Base-by-base conservation (phyloP, 2,888 invertebrate genomes). In the Linnaemya vulpina region DNA sequence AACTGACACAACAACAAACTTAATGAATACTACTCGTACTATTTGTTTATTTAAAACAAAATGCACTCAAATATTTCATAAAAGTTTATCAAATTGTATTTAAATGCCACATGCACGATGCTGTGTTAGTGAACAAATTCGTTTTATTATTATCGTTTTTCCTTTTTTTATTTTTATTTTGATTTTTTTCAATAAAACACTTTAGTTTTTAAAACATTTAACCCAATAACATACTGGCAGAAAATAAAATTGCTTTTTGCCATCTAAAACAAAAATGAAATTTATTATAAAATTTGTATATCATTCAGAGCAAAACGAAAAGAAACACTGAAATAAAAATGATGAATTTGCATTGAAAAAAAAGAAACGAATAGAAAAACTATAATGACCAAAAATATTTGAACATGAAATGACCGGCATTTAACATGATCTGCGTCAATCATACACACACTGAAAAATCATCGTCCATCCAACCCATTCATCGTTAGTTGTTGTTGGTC, bases 351-450 rank as follows among this genome's bases (percentile, higher is more conserved):
- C 60, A 75, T 68, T 68, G 35, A 60, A 80, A 60, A 15, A 62
- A 51, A 49, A 40, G 13, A 40, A 40, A 40, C 5, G 9, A 40
- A 40, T 13, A 40, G 9, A 8, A 40, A 70, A 62, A 60, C 25
- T 53, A 81, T 74, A 74, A 80, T 74, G 67, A 58, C 65, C 73
- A 67, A 49, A 73, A 80, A 80, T 70, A 20, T 79, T 67, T 67
- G 43, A 17, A 68, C 60, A 67, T 77, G 22, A 51, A 78, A 53
- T 70, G 77, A 35, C 51, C 38, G 20, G 25, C 51, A 74, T 67
- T 74, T 40, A 67, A 60, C 80, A 75, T 75, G 68, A 74, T 75
- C 62, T 35, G 74, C 62, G 53, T 70, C 60, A 68, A 68, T 74
- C 68, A 55, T 67, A 35, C 5, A 49, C n/a, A 49, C 22, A 38